Conservation (phyloP, 2,888 invertebrate species). For the Protophormia terraenovae region DNA sequence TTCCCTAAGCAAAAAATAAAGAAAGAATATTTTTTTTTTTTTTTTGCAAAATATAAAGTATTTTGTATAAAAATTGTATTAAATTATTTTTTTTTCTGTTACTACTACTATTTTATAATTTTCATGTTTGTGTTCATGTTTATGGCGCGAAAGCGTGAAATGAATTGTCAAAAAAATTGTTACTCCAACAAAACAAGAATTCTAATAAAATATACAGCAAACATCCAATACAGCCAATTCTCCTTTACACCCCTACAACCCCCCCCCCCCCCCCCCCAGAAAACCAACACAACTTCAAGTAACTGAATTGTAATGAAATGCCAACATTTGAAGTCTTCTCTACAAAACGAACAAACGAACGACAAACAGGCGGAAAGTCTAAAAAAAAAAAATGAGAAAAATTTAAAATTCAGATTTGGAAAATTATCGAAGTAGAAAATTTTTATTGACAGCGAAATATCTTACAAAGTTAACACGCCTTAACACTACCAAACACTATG, state of each 20-base stretch:
- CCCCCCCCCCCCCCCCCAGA: neutral
- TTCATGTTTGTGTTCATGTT: constrained; percentile 32
- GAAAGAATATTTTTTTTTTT: constrained; percentile 20
- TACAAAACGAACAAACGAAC: neutral
- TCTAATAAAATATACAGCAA: neutral
- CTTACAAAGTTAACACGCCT: constrained; percentile 65
- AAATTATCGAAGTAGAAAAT: constrained; percentile 68
- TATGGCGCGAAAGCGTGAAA: constrained; percentile 66
- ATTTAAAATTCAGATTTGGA: constrained; percentile 67
- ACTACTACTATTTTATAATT: neutral
- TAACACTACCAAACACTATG: constrained; percentile 62
- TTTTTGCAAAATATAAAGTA: neutral
- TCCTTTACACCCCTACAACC: too few species aligned
- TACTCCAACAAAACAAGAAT: neutral
- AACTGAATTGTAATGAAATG: constrained; percentile 45
- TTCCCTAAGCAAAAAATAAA: neutral
- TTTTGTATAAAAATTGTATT: constrained; percentile 18
- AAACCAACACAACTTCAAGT: neutral
- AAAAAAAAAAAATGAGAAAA: neutral
- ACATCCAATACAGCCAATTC: neutral
- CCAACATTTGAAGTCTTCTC: too few species aligned
- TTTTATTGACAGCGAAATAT: constrained; percentile 68
- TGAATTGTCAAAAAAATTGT: constrained; percentile 62
- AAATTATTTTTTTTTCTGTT: constrained; percentile 1
- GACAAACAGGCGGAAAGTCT: neutral